Evolutionary conservation across 2,113 vertebrate species (phyloP).

Genomic region (Camelus dromedarius): DNA sequence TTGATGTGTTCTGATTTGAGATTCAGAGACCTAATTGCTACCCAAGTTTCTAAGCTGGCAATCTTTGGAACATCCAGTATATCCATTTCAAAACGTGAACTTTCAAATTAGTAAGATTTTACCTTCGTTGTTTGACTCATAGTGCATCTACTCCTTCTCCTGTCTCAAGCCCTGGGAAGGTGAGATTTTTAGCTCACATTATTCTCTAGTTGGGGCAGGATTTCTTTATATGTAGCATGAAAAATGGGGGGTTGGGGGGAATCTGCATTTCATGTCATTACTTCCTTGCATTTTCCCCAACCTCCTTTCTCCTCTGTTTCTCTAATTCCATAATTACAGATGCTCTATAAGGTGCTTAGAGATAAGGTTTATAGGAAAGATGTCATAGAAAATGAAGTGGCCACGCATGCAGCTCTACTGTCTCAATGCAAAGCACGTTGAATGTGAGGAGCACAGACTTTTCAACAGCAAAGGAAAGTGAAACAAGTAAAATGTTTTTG

Average conservation of each 20-base stretch:
- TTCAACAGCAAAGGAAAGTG: constrained; percentile 74
- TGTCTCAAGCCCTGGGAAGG: background rate
- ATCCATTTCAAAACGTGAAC: constrained; percentile 21
- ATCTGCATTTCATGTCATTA: background rate
- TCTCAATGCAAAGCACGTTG: constrained; percentile 37
- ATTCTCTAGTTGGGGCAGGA: background rate
- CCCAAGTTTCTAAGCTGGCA: constrained; percentile 52
- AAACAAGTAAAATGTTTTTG: constrained; percentile 79
- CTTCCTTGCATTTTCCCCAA: background rate
- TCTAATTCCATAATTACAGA: constrained; percentile 48
- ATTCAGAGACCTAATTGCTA: constrained; percentile 49
- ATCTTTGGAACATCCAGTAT: background rate
- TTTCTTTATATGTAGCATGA: background rate
- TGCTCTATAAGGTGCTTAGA: constrained; percentile 40
- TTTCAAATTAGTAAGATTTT: constrained; percentile 48
- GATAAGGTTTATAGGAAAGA: constrained; percentile 28
- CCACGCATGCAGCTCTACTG: background rate
- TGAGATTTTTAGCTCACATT: background rate
- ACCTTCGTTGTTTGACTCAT: background rate
- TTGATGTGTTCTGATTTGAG: constrained; percentile 53
- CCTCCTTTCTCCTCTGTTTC: constrained; percentile 47
- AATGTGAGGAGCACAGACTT: constrained; percentile 53
- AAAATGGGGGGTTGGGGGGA: background rate
- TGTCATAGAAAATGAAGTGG: constrained; percentile 56
- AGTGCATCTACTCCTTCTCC: background rate